Evolutionary conservation across 2,113 vertebrate genomes (phyloP).

Genomic region (Myrmecophaga tridactyla): DNA sequence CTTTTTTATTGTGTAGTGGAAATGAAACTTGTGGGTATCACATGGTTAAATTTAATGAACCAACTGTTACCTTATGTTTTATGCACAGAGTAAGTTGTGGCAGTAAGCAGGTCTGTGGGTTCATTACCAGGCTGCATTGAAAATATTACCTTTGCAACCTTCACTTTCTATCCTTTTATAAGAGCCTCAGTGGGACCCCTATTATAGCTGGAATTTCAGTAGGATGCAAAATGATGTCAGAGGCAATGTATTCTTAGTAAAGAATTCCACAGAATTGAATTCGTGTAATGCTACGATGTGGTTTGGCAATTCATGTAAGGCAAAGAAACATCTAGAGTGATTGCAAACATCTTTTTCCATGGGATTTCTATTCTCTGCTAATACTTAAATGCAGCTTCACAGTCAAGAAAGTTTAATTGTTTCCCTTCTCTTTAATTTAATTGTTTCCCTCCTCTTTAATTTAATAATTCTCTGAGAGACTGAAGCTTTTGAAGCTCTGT

Average conservation of each 20-base stretch:
- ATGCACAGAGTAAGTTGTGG: neutral
- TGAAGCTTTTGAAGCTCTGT: neutral
- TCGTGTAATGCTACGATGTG: fast-evolving
- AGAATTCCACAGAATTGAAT: fast-evolving
- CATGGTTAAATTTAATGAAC: neutral
- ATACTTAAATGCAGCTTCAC: neutral
- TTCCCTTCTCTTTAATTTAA: conserved; percentile 14
- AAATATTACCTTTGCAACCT: neutral
- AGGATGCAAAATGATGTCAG: too few species aligned
- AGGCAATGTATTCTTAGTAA: neutral
- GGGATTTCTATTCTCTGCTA: neutral
- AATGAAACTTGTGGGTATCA: neutral
- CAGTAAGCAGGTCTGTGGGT: neutral
- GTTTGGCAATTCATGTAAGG: neutral
- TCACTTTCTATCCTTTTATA: neutral
- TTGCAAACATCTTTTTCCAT: neutral
- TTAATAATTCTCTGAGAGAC: conserved; percentile 32
- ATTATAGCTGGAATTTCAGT: neutral
- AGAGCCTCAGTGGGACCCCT: neutral
- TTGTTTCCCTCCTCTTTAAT: too few species aligned
- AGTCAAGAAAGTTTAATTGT: neutral
- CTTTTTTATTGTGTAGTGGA: neutral
- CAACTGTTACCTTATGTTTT: neutral
- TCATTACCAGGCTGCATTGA: neutral
- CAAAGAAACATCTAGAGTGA: fast-evolving